Evolutionary conservation across 2,797 vertebrate genomes (phyloP).

Genomic region (Yasuhikotakia modesta): DNA sequence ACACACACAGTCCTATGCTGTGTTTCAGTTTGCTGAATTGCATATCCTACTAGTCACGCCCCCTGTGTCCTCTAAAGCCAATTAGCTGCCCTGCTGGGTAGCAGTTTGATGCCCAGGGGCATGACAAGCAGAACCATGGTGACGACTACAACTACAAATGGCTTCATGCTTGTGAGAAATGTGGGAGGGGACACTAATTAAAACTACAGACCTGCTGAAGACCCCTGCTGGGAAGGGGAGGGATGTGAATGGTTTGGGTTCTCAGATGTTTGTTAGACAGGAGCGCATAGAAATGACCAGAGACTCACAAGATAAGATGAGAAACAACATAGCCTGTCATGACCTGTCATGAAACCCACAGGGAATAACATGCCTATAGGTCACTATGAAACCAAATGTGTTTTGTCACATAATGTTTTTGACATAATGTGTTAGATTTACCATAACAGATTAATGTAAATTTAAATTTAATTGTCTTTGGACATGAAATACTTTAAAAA

Average conservation of each 20-base stretch:
- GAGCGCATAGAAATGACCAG: constrained; percentile 58
- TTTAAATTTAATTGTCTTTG: constrained; percentile 1
- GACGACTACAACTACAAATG: constrained; percentile 68
- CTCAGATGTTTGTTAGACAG: constrained; percentile 55
- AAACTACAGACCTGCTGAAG: constrained; percentile 66
- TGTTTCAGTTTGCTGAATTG: constrained; percentile 43
- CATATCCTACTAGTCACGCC: constrained; percentile 51
- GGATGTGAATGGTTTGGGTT: constrained; percentile 57
- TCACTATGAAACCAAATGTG: constrained; percentile 47
- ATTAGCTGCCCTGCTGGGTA: constrained; percentile 84
- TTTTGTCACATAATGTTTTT: not conserved
- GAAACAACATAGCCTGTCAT: constrained; percentile 55
- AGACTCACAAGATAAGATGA: constrained; percentile 48
- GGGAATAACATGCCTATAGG: constrained; percentile 30
- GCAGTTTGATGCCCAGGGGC: constrained; percentile 83
- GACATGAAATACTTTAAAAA: too few species aligned
- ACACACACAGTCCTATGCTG: constrained; percentile 4
- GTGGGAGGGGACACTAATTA: constrained; percentile 75
- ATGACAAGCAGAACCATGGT: constrained; percentile 77
- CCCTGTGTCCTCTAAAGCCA: constrained; percentile 74
- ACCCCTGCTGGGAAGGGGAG: constrained; percentile 65
- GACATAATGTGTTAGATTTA: too few species aligned
- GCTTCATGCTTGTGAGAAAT: constrained; percentile 68
- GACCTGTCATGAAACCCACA: constrained; percentile 53
- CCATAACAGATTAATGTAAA: not conserved